phyloP scores from a whole-genome alignment of 1,140 invertebrate genomes.

The Drosophila arawakana region DNA sequence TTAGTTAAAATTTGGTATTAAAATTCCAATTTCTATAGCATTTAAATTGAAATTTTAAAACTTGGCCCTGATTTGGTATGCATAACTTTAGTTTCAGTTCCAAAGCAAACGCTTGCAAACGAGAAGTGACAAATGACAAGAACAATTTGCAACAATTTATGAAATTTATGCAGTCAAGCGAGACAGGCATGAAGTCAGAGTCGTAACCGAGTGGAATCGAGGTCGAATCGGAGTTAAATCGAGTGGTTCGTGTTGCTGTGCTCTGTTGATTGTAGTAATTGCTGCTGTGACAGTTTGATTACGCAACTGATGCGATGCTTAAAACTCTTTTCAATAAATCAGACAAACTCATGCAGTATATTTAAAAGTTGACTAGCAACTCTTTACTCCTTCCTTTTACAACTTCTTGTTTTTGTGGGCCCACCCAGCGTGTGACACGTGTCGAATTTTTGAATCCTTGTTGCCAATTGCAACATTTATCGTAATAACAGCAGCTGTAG shows the following conservation, averaged over 20 bases:
- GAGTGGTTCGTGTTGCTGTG: conserved; percentile 25
- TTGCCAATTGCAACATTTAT: conserved; percentile 64
- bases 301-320: conserved; percentile 54
- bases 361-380: conserved; percentile 39
- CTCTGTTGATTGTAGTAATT: conserved; percentile 68
- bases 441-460: conserved; percentile 51
- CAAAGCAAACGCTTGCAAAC: conserved; percentile 8
- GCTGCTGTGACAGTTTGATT: conserved; percentile 71
- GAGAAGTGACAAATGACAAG: conserved; percentile 49
- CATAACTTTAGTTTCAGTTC: conserved; percentile 28
- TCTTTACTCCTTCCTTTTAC: conserved; percentile 4
- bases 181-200: conserved; percentile 12
- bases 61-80: conserved; percentile 25
- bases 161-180: conserved; percentile 65
- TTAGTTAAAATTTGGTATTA: no score
- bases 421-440: conserved; percentile 58
- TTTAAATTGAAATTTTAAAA: no score
- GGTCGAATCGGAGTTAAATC: conserved; percentile 22
- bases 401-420: neutral
- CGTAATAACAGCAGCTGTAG: conserved; percentile 11
- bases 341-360: conserved; percentile 38
- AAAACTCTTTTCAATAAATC: conserved; percentile 53
- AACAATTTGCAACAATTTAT: conserved; percentile 80
- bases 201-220: conserved; percentile 11
- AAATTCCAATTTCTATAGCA: no score